Percentiles rank a stretch among this genome's conserved stretches.
These are phyloP conservation scores for Nyctibius grandis DNA, from an alignment of 2,797 vertebrate species.

Conservation along the genomic window DNA sequence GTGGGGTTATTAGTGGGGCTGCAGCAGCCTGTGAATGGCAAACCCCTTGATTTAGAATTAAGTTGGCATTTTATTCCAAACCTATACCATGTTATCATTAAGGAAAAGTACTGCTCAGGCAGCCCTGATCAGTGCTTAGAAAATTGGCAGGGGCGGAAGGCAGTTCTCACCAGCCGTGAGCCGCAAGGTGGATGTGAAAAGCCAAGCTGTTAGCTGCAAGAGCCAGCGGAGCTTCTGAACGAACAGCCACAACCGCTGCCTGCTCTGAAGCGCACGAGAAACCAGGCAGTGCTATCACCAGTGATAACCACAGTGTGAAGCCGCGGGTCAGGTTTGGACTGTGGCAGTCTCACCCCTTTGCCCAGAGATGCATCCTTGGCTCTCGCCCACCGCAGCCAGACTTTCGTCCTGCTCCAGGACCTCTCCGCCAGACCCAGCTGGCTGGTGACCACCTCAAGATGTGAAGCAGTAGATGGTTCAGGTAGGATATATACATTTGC, in stretches of 20 bases:
- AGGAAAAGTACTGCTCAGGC: background rate
- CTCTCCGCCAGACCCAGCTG: background rate
- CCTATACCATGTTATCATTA: background rate
- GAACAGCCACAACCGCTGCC: accelerated
- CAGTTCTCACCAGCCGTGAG: background rate
- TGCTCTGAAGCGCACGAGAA: accelerated
- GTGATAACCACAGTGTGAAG: background rate
- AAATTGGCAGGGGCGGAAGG: background rate
- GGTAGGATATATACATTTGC: background rate
- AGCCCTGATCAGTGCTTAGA: background rate
- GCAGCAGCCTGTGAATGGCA: background rate
- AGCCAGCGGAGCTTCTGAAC: background rate
- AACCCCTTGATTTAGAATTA: background rate
- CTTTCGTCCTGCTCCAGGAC: background rate
- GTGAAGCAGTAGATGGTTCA: background rate
- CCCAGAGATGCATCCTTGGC: too few relatives aligned
- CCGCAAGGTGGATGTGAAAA: background rate
- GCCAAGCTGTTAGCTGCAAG: background rate
- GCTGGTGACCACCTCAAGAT: background rate
- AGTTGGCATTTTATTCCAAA: background rate
- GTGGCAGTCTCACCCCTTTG: background rate
- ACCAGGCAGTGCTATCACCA: background rate
- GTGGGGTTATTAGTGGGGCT: background rate
- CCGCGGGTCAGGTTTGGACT: background rate
- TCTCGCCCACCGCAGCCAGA: accelerated